Conservation (phyloP, 2,797 vertebrate genomes). For the Glossophaga mutica region DNA sequence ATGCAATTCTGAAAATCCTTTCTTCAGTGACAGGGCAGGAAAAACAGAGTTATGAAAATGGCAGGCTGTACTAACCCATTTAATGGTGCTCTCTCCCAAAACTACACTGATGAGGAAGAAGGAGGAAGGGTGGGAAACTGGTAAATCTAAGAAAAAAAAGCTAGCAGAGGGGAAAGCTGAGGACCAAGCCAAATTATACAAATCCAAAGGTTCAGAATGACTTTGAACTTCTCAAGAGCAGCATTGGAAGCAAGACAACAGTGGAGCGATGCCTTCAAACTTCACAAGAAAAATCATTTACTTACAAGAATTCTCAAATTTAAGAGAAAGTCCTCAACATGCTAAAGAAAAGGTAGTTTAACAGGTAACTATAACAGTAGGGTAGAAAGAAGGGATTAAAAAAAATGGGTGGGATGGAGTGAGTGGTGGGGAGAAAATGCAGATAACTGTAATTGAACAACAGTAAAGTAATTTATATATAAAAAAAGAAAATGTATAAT, state of each 20-base stretch:
- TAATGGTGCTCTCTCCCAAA: neutral
- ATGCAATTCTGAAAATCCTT: neutral
- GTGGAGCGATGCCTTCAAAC: neutral
- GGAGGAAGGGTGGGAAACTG: neutral
- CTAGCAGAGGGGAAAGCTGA: neutral
- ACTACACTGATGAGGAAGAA: neutral
- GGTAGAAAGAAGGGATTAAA: neutral
- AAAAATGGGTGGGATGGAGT: neutral
- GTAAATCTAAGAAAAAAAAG: neutral
- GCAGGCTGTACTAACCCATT: neutral
- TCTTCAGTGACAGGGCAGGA: neutral
- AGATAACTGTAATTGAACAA: no score
- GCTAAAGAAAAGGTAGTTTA: neutral
- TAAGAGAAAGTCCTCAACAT: neutral
- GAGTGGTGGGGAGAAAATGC: no score
- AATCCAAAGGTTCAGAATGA: neutral
- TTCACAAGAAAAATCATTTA: neutral
- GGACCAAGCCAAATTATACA: neutral
- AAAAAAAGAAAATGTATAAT: slow-evolving; percentile 25
- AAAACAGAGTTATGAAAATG: neutral
- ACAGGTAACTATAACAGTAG: neutral
- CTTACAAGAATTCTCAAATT: neutral
- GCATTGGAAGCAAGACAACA: neutral
- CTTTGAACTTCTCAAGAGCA: neutral
- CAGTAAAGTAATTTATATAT: no score